Conservation (phyloP, 1,140 invertebrate species). For the Polypedilum vanderplanki region DNA sequence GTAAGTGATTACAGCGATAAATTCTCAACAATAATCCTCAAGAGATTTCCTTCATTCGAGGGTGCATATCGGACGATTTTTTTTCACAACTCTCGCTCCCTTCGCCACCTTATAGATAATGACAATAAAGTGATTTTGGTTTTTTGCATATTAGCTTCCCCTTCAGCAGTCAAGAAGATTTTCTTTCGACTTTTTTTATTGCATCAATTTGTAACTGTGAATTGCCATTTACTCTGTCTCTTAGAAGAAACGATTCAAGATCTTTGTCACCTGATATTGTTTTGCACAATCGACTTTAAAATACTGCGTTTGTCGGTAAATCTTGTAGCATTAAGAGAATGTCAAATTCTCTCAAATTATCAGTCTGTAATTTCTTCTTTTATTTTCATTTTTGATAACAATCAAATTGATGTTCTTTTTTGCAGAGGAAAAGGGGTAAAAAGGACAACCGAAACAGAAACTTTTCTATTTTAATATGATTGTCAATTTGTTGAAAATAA, state of each 20-base stretch:
- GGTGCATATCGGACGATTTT: not conserved
- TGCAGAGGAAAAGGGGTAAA: conserved; percentile 23
- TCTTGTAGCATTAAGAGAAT: conserved; percentile 15
- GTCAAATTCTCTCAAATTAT: not conserved
- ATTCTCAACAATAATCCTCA: conserved; percentile 2
- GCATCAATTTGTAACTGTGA: conserved; percentile 23
- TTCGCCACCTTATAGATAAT: not conserved
- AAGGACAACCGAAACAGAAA: not conserved
- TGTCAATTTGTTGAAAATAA: conserved; percentile 24
- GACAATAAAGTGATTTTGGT: conserved; percentile 2
- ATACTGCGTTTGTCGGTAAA: conserved; percentile 1
- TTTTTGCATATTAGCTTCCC: conserved; percentile 26
- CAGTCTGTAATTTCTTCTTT: not conserved
- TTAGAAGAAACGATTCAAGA: not conserved
- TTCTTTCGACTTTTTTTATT: not conserved
- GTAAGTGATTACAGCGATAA: not conserved
- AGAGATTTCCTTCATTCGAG: not conserved
- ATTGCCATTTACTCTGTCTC: not conserved
- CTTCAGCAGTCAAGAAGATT: not conserved
- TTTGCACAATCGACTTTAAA: conserved; percentile 17
- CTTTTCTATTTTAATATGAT: not conserved
- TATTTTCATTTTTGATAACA: not conserved
- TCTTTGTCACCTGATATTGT: conserved; percentile 21
- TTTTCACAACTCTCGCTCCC: not conserved
- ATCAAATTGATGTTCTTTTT: conserved; percentile 21